phyloP scores from a whole-genome alignment of 2,888 invertebrate genomes.

The Elmis aenea region DNA sequence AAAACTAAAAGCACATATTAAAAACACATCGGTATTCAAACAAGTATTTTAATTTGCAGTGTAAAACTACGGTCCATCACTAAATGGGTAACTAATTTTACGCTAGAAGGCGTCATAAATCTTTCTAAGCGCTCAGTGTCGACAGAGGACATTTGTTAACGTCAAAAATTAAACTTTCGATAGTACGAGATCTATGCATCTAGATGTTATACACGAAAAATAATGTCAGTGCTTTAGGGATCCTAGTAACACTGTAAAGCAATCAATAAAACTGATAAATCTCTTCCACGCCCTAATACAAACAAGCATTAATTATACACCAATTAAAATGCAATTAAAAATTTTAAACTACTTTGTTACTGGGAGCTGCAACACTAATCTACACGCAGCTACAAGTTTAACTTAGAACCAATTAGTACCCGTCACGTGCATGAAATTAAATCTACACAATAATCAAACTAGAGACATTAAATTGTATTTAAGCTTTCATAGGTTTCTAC shows the following conservation, averaged over 20 bases:
- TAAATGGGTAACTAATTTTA: constrained; percentile 20
- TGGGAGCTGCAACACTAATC: no score
- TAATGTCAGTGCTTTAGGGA: constrained; percentile 8
- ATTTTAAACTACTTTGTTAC: constrained; percentile 2
- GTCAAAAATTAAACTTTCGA: constrained; percentile 20
- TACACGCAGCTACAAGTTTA: no score
- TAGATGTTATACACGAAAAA: constrained; percentile 13
- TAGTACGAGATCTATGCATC: constrained; percentile 17
- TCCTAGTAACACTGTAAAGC: constrained; percentile 1
- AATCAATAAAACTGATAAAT: constrained; percentile 5
- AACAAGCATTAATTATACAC: constrained; percentile 13
- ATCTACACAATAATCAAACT: no score
- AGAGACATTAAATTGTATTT: no score
- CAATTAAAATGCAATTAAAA: constrained; percentile 6
- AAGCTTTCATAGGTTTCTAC: no score
- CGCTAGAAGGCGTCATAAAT: constrained; percentile 18
- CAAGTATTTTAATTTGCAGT: constrained; percentile 15
- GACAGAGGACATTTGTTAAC: constrained; percentile 19
- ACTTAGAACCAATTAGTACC: no score
- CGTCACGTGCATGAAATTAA: no score
- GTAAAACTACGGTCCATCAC: constrained; percentile 14
- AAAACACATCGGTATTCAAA: no score
- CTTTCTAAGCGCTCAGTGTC: constrained; percentile 17
- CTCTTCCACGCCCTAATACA: constrained; percentile 1
- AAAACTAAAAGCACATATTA: no score